A percentile compares a stretch with the other conserved stretches of the same genome.
Evolutionary conservation across 2,888 invertebrate genomes (phyloP).

Genomic region (Ganaspis brasiliensis): DNA sequence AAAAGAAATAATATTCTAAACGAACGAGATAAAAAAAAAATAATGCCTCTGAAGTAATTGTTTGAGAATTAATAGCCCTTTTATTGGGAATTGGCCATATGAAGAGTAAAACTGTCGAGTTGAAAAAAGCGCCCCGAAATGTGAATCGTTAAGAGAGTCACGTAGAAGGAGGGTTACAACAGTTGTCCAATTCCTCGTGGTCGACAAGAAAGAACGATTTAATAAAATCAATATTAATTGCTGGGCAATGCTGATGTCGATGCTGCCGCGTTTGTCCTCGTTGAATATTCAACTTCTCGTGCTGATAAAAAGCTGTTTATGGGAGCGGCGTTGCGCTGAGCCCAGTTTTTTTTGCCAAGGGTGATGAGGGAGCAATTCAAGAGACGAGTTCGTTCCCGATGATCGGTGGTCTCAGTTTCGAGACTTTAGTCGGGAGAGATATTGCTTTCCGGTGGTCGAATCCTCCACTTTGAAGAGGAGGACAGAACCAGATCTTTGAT

Average conservation of each 20-base stretch:
- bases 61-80: neutral
- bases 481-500: slow-evolving; percentile 55
- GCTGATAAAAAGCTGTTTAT: slow-evolving; percentile 77
- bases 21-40: neutral
- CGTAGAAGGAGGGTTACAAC: neutral
- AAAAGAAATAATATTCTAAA: neutral
- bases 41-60: neutral
- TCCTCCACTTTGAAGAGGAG: slow-evolving; percentile 8
- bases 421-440: slow-evolving; percentile 65
- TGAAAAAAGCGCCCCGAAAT: neutral
- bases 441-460: slow-evolving; percentile 64
- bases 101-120: neutral
- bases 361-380: slow-evolving; percentile 40
- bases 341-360: slow-evolving; percentile 69
- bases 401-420: slow-evolving; percentile 66
- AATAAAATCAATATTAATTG: slow-evolving; percentile 80
- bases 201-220: slow-evolving; percentile 71
- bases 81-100: slow-evolving; percentile 26
- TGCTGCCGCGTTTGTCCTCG: slow-evolving; percentile 61
- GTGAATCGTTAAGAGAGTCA: slow-evolving; percentile 35
- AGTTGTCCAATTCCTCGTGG: slow-evolving; percentile 41
- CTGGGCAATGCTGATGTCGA: slow-evolving; percentile 66
- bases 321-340: slow-evolving; percentile 70
- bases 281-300: slow-evolving; percentile 77
- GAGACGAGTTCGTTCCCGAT: slow-evolving; percentile 59